Percentiles rank a stretch among this genome's conserved stretches.
Conservation (phyloP, 30 jellyfish, hydroid and myxozoan genomes). For the Aurelia aurita complex sp. Pacific region DNA sequence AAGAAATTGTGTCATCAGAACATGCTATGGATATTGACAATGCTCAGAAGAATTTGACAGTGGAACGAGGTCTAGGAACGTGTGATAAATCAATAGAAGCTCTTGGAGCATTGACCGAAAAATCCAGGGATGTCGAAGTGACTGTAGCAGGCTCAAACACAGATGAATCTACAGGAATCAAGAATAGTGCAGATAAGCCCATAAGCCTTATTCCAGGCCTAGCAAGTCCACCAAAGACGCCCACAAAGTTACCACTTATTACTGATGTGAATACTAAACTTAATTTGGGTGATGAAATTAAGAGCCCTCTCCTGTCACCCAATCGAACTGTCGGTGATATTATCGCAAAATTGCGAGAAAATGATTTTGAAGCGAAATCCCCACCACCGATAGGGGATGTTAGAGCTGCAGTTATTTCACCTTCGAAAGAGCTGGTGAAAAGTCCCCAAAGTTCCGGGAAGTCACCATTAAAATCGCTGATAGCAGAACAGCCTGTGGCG, state of each 20-base stretch:
- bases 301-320: conserved; percentile 9
- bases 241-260: neutral
- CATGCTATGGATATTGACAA: no score
- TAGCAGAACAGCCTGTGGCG: neutral
- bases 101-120: no score
- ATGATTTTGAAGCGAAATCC: conserved; percentile 42
- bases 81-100: no score
- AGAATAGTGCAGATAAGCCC: no score
- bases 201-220: no score
- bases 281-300: neutral
- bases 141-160: no score
- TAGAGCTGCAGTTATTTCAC: neutral
- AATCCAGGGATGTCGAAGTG: no score
- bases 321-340: conserved; percentile 32
- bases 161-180: no score
- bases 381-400: neutral
- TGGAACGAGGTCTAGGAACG: no score
- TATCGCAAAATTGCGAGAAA: conserved; percentile 42
- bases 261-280: neutral
- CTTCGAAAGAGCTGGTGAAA: neutral
- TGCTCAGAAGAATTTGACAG: no score
- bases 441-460: neutral
- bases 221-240: no score
- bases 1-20: no score
- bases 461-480: neutral